Conservation (phyloP, 1,140 invertebrate species). For the Aricia agestis region DNA sequence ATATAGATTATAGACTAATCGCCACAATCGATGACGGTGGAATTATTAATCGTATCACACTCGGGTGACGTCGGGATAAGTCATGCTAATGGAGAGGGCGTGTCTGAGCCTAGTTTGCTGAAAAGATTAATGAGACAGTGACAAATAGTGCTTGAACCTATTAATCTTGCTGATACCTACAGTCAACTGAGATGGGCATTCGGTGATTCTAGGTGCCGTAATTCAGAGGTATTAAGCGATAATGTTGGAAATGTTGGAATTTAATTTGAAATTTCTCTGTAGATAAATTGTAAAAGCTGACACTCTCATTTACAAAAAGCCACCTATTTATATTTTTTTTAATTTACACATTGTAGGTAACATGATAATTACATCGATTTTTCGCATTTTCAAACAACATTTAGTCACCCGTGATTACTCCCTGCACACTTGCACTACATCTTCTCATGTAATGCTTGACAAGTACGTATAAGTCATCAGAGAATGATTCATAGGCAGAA, state of each 20-base stretch:
- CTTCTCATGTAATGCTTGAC: too few species aligned
- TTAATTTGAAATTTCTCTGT: background rate
- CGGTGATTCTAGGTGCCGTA: background rate
- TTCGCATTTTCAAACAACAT: too few species aligned
- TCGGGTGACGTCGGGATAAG: slow-evolving; percentile 19
- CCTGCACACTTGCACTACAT: too few species aligned
- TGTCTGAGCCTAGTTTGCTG: slow-evolving; percentile 17
- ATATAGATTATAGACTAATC: background rate
- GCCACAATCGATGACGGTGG: slow-evolving; percentile 1
- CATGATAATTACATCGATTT: too few species aligned
- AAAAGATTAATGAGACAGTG: slow-evolving; percentile 30
- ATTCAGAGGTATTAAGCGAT: background rate
- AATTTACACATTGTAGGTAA: too few species aligned
- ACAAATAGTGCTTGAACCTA: slow-evolving; percentile 23
- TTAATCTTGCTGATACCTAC: slow-evolving; percentile 15
- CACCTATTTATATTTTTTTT: too few species aligned
- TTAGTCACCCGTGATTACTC: too few species aligned
- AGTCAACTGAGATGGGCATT: slow-evolving; percentile 1
- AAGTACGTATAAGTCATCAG: too few species aligned
- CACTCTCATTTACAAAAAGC: too few species aligned
- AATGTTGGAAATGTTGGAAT: background rate
- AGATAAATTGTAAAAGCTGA: too few species aligned
- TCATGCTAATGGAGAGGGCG: slow-evolving; percentile 20
- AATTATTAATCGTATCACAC: slow-evolving; percentile 22
- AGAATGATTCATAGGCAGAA: too few species aligned